phyloP scores from a whole-genome alignment of 2,888 invertebrate species.

The Romanomermis culicivorax region DNA sequence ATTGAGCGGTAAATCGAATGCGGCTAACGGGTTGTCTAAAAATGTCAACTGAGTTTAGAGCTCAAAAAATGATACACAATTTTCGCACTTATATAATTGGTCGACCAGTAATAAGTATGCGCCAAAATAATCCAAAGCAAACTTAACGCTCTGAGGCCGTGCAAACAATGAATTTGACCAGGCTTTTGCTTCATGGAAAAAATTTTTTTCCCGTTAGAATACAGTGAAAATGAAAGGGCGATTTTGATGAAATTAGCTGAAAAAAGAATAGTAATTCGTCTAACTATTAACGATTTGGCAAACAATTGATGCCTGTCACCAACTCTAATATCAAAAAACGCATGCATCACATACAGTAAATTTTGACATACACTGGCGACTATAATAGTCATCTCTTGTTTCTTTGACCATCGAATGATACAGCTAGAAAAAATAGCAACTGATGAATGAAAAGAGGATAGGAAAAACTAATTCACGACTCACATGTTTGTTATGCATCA shows the following conservation, averaged over 20 bases:
- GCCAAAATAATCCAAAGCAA: constrained; percentile 40
- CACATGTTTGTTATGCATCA: no score
- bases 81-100: constrained; percentile 17
- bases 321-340: no score
- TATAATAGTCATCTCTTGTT: no score
- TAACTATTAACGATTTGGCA: neutral
- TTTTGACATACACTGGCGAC: no score
- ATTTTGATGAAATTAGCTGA: constrained; percentile 13
- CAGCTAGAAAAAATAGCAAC: no score
- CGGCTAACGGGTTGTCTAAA: constrained; percentile 7
- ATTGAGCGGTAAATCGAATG: constrained; percentile 22
- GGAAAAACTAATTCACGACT: no score
- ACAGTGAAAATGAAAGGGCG: constrained; percentile 34
- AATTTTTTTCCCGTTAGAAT: constrained; percentile 33
- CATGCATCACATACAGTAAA: no score
- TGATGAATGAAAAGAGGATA: no score
- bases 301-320: no score
- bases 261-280: neutral
- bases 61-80: neutral
- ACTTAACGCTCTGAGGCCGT: constrained; percentile 37
- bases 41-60: neutral
- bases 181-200: constrained; percentile 28
- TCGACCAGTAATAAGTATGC: constrained; percentile 33
- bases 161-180: constrained; percentile 32
- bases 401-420: no score